These are phyloP conservation scores for Aldrovandia affinis DNA, from an alignment of 2,797 vertebrate species.

Conservation along the genomic window DNA sequence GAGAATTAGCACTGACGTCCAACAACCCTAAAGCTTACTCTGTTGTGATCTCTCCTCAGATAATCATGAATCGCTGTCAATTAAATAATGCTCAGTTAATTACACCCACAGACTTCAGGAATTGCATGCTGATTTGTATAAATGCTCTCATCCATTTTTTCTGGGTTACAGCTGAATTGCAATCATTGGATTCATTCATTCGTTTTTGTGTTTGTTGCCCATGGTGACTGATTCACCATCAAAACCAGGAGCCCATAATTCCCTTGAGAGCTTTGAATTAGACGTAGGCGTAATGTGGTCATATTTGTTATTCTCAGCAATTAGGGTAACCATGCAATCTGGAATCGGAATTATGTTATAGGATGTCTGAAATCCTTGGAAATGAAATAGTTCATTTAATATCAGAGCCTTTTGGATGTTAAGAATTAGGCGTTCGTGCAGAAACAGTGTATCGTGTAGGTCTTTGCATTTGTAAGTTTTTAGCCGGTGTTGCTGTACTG, in stretches of 20 bases:
- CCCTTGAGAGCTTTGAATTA: slow-evolving; percentile 25
- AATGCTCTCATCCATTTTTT: slow-evolving; percentile 17
- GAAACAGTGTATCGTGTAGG: not conserved
- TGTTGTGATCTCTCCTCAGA: slow-evolving; percentile 10
- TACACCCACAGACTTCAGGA: slow-evolving; percentile 10
- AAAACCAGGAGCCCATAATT: slow-evolving; percentile 12
- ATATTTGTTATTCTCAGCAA: slow-evolving; percentile 22
- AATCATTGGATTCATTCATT: not conserved
- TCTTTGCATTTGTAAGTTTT: not conserved
- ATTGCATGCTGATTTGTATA: slow-evolving; percentile 16
- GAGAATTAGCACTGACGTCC: not conserved
- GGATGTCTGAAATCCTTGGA: not conserved
- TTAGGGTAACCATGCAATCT: slow-evolving; percentile 26
- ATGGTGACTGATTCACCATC: slow-evolving; percentile 27
- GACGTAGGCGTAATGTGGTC: slow-evolving; percentile 33
- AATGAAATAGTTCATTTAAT: not conserved
- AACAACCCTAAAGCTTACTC: not conserved
- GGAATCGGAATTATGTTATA: slow-evolving; percentile 14
- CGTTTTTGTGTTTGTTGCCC: slow-evolving; percentile 23
- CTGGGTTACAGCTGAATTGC: not conserved
- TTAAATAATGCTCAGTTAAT: slow-evolving; percentile 18
- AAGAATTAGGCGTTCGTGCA: not conserved
- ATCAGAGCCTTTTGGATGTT: not conserved
- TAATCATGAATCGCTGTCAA: slow-evolving; percentile 20
- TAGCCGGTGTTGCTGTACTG: not conserved